Base-by-base conservation (phyloP, 37 sponge, comb jelly and placozoan genomes). In the Spongilla lacustris region DNA sequence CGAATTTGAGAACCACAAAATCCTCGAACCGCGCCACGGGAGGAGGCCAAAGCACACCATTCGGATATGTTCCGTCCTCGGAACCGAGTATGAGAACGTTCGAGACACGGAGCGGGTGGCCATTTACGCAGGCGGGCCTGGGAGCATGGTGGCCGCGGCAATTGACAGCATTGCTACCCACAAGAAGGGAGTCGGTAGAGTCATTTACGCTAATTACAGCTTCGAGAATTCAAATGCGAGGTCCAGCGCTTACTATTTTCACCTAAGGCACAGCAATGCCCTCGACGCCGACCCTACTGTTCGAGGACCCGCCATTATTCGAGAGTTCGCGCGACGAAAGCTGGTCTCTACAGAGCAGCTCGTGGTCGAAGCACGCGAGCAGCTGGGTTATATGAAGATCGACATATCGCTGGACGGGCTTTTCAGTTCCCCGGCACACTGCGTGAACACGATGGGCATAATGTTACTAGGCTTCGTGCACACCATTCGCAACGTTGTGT, bases 111-210 rank as follows among this genome's bases (percentile, higher is more conserved):
- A 67, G n/a, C 25, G 23, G 12, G 17, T 67, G 28, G 22, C 81
- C 30, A 33, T 80, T 3, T 80, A 80, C 66, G 81, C 36, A 30
- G 81, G 81, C n/a, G 81, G 81, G 23, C 81, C 81, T 14, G 81
- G 81, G 5, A 80, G 81, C 34, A 80, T 80, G 81, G 69, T 80
- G 23, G 81, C 68, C 4, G 81, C 81, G 23, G 81, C 81, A 19
- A 32, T 80, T 24, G 30, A 80, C 30, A 68, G 69, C 24, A 34
- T 67, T 21, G 12, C 32, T 21, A 30, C 81, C 24, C 23, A 26
- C 25, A 24, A 46, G 26, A 41, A 19, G 29, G 36, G 36, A 23
- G 19, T 23, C 21, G 22, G 21, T 4, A 80, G 66, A 31, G 81
- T 80, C 33, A 80, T 80, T 68, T 80, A 34, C 67, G 81, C 67